Conservation (phyloP, 2,888 invertebrate species). For the Chouioia cunea region DNA sequence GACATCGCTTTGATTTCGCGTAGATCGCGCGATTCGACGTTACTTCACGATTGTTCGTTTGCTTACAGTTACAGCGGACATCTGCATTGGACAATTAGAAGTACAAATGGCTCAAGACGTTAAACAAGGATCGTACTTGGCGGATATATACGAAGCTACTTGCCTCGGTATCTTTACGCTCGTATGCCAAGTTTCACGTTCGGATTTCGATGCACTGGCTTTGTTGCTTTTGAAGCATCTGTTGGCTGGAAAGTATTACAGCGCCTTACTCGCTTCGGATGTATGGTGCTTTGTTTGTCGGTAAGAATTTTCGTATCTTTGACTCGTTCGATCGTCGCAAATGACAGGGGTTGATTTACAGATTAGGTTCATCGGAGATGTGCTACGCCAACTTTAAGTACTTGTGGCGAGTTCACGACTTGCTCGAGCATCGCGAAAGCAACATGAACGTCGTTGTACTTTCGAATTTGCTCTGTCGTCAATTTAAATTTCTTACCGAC, state of each 20-base stretch:
- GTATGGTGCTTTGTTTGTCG: conserved; percentile 61
- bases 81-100: conserved; percentile 52
- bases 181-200: conserved; percentile 51
- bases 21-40: not conserved
- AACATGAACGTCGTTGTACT: conserved; percentile 56
- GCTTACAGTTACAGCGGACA: conserved; percentile 55
- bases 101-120: conserved; percentile 47
- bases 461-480: conserved; percentile 55
- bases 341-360: no score
- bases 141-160: conserved; percentile 59
- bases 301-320: conserved; percentile 48
- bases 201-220: conserved; percentile 56
- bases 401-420: conserved; percentile 55
- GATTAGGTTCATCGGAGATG: conserved; percentile 56
- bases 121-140: conserved; percentile 45
- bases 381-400: conserved; percentile 57
- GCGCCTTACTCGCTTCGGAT: conserved; percentile 59
- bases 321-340: not conserved
- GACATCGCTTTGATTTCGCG: not conserved
- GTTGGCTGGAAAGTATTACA: conserved; percentile 57
- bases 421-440: conserved; percentile 51
- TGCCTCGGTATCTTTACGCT: conserved; percentile 54
- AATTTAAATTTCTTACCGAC: conserved; percentile 57
- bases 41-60: not conserved
- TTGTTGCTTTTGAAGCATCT: conserved; percentile 59